phyloP scores from a whole-genome alignment of 2,797 vertebrate genomes.

The Fistularia tabacaria region DNA sequence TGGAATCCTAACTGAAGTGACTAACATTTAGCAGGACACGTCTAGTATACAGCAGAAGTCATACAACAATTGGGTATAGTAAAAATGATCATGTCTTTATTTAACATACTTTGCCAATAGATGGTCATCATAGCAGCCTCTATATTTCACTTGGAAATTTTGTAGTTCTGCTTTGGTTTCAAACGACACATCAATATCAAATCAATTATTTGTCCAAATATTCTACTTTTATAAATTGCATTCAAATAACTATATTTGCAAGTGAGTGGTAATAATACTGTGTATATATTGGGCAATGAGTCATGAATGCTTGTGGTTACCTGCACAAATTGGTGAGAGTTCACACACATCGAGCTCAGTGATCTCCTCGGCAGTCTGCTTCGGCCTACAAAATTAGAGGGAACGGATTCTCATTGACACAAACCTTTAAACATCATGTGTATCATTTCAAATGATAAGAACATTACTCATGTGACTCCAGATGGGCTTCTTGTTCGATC shows the following conservation, averaged over 20 bases:
- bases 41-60: neutral
- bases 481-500: slow-evolving; percentile 8
- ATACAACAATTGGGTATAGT: no score
- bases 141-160: no score
- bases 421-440: no score
- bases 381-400: slow-evolving; percentile 34
- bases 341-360: slow-evolving; percentile 14
- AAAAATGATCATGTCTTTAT: neutral
- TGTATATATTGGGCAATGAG: no score
- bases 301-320: slow-evolving; percentile 26
- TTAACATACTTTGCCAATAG: neutral
- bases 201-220: no score
- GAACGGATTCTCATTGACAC: neutral
- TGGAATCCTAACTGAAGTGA: no score
- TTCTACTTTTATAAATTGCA: no score
- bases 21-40: neutral
- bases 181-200: no score
- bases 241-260: no score
- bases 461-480: slow-evolving; percentile 35
- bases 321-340: slow-evolving; percentile 39
- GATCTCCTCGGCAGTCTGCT: slow-evolving; percentile 3
- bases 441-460: neutral
- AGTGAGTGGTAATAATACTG: no score
- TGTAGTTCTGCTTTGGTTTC: no score
- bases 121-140: neutral